These are phyloP conservation scores for Phlogophora meticulosa DNA, from an alignment of 2,888 invertebrate species.

Conservation along the genomic window DNA sequence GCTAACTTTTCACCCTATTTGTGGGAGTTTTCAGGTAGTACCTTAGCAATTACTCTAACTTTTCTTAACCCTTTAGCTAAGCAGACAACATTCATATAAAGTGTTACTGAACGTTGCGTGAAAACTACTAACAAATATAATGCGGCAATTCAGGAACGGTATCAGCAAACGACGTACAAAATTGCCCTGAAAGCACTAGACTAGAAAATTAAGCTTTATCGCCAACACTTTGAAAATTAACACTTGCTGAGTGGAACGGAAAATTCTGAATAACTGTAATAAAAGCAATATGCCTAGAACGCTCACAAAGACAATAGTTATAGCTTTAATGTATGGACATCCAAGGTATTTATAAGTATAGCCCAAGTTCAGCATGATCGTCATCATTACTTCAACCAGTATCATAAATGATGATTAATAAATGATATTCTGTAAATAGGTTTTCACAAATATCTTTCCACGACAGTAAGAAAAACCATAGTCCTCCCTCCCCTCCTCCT, in stretches of 20 bases:
- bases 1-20: background rate
- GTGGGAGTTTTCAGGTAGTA: background rate
- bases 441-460: too few species aligned
- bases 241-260: slow-evolving; percentile 33
- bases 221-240: slow-evolving; percentile 50
- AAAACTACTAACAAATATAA: slow-evolving; percentile 51
- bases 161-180: slow-evolving; percentile 50
- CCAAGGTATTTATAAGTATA: too few species aligned
- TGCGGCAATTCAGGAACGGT: slow-evolving; percentile 29
- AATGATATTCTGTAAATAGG: too few species aligned
- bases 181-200: slow-evolving; percentile 49
- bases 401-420: too few species aligned
- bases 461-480: too few species aligned
- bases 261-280: slow-evolving; percentile 29
- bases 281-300: slow-evolving; percentile 10
- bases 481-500: too few species aligned
- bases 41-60: slow-evolving; percentile 5
- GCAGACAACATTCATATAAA: slow-evolving; percentile 10
- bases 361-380: too few species aligned
- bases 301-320: too few species aligned
- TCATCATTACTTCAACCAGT: too few species aligned
- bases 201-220: slow-evolving; percentile 58
- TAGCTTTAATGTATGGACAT: too few species aligned
- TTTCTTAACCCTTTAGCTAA: background rate
- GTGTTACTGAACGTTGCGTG: slow-evolving; percentile 8